These are phyloP conservation scores for Anguilla japonica DNA, from an alignment of 2,113 vertebrate species.

Conservation along the genomic window DNA sequence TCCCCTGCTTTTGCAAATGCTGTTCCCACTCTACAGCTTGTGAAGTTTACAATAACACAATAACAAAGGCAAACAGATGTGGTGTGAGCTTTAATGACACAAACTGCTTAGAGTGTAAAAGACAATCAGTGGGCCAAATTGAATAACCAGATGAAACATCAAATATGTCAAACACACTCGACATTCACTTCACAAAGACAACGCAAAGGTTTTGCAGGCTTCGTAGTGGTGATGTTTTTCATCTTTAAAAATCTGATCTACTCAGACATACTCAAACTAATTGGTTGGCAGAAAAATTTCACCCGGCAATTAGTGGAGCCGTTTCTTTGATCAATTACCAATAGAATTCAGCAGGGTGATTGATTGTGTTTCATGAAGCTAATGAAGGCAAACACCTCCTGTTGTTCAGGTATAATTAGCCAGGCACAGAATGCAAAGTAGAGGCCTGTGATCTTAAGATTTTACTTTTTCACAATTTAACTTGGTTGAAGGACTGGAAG, in stretches of 20 bases:
- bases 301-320: constrained; percentile 4
- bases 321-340: constrained; percentile 24
- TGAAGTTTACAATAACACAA: neutral
- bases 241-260: constrained; percentile 6
- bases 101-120: neutral
- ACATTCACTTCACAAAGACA: neutral
- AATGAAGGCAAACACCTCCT: neutral
- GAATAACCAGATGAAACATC: neutral
- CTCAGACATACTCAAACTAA: constrained; percentile 14
- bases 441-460: neutral
- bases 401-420: constrained; percentile 10
- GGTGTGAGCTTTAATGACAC: neutral
- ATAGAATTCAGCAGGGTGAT: constrained; percentile 17
- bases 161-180: neutral
- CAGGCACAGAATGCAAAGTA: neutral
- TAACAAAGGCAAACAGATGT: neutral
- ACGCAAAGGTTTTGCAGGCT: neutral
- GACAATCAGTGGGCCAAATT: neutral
- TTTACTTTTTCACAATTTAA: neutral
- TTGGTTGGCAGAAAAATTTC: constrained; percentile 13
- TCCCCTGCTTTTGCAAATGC: neutral
- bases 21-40: neutral
- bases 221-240: neutral
- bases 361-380: neutral
- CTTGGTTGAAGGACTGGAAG: neutral